Conservation (phyloP, 2,797 vertebrate genomes). For the Peromyscus melanophrys region DNA sequence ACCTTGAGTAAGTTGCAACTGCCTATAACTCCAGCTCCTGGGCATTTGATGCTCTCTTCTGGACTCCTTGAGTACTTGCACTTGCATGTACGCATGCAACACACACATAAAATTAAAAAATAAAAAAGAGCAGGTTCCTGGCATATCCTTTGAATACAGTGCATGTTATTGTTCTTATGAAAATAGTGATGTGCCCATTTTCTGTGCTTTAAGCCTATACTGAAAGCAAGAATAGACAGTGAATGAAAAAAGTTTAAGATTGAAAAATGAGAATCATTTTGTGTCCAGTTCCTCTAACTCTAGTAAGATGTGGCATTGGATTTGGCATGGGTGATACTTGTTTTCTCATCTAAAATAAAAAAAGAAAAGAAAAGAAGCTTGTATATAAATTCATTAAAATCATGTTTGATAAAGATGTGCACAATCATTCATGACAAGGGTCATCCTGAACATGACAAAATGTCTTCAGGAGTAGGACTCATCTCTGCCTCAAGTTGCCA, state of each 20-base stretch:
- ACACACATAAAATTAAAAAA: not conserved
- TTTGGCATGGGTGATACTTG: not conserved
- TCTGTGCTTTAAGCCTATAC: not conserved
- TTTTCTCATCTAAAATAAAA: not conserved
- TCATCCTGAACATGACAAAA: not conserved
- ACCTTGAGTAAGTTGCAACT: not conserved
- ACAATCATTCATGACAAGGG: not conserved
- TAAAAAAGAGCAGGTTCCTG: not conserved
- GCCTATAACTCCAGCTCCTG: not conserved
- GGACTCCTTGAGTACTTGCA: not conserved
- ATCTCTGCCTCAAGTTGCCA: slow-evolving; percentile 18
- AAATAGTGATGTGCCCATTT: slow-evolving; percentile 16
- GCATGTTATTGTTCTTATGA: not conserved
- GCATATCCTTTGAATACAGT: not conserved
- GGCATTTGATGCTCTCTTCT: not conserved
- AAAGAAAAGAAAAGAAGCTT: not conserved
- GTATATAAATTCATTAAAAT: slow-evolving; percentile 15
- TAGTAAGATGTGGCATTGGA: not conserved
- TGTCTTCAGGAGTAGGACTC: not conserved
- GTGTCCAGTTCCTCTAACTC: not conserved
- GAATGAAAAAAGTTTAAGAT: not conserved
- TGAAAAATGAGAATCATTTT: not conserved
- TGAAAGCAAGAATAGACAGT: not conserved
- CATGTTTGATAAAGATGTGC: slow-evolving; percentile 18
- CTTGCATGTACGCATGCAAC: not conserved